Evolutionary conservation across 2,113 vertebrate genomes (phyloP).

Genomic region (Cebus imitator): DNA sequence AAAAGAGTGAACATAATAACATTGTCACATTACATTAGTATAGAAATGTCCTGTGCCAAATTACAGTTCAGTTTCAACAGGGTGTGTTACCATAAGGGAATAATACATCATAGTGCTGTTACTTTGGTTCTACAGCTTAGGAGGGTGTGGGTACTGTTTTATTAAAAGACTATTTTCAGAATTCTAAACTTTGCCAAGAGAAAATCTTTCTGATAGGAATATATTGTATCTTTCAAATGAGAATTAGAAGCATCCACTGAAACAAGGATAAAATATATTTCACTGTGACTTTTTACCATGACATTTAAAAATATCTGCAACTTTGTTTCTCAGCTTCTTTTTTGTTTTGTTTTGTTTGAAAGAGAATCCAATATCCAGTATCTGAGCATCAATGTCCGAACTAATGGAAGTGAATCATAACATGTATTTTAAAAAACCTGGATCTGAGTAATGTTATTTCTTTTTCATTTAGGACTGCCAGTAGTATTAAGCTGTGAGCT

Average conservation of each 20-base stretch:
- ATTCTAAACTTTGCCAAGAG: constrained; percentile 32
- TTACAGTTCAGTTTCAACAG: constrained; percentile 68
- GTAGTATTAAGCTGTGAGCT: neutral
- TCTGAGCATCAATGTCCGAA: constrained; percentile 6
- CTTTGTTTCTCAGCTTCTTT: constrained; percentile 52
- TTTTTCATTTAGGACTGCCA: neutral
- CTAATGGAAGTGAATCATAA: constrained; percentile 9
- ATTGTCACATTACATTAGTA: constrained; percentile 79
- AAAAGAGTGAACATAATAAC: constrained; percentile 78
- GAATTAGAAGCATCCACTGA: constrained; percentile 45
- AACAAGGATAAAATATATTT: constrained; percentile 25
- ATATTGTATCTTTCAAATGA: neutral
- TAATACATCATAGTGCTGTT: constrained; percentile 64
- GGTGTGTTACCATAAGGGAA: constrained; percentile 69
- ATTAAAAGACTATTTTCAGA: constrained; percentile 67
- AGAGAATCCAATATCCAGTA: neutral
- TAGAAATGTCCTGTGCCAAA: constrained; percentile 71
- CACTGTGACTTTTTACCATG: constrained; percentile 32
- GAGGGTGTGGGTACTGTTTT: constrained; percentile 13
- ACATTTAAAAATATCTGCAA: neutral
- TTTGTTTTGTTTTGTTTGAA: neutral
- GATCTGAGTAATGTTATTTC: neutral
- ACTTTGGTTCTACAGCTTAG: constrained; percentile 32
- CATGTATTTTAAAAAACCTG: neutral
- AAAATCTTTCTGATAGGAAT: constrained; percentile 30